Evolutionary conservation across 2,888 invertebrate species (phyloP).

Genomic region (Melitaea athalia): DNA sequence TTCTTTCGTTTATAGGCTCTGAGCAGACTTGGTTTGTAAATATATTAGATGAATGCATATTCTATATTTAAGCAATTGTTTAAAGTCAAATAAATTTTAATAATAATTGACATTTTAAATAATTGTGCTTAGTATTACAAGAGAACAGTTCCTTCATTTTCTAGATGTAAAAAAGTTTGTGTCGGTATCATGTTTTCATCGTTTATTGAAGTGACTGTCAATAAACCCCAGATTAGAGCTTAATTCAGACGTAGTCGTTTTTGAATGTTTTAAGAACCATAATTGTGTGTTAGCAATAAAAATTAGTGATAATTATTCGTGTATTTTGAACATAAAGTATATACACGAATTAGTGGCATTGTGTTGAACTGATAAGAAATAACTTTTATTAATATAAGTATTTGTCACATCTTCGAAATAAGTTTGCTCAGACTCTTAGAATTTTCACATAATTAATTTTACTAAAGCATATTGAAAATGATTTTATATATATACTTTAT

Average conservation of each 20-base stretch:
- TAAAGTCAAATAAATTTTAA: slow-evolving; percentile 27
- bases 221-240: slow-evolving; percentile 63
- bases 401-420: slow-evolving; percentile 24
- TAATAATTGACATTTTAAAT: slow-evolving; percentile 25
- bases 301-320: slow-evolving; percentile 45
- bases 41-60: slow-evolving; percentile 25
- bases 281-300: slow-evolving; percentile 39
- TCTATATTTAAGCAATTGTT: slow-evolving; percentile 28
- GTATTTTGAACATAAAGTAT: slow-evolving; percentile 11
- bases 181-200: slow-evolving; percentile 17
- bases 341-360: slow-evolving; percentile 14
- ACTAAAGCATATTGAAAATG: neutral
- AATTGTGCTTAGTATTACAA: slow-evolving; percentile 31
- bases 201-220: slow-evolving; percentile 26
- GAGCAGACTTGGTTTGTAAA: slow-evolving; percentile 39
- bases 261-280: slow-evolving; percentile 42
- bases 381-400: slow-evolving; percentile 16
- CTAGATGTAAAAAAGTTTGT: slow-evolving; percentile 16
- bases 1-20: slow-evolving; percentile 30
- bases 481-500: neutral
- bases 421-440: slow-evolving; percentile 35
- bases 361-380: slow-evolving; percentile 21
- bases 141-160: slow-evolving; percentile 26
- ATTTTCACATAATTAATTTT: neutral
- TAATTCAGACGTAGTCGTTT: slow-evolving; percentile 55